Evolutionary conservation across 2,888 invertebrate species (phyloP).

Genomic region (Eupithecia pulchellata): DNA sequence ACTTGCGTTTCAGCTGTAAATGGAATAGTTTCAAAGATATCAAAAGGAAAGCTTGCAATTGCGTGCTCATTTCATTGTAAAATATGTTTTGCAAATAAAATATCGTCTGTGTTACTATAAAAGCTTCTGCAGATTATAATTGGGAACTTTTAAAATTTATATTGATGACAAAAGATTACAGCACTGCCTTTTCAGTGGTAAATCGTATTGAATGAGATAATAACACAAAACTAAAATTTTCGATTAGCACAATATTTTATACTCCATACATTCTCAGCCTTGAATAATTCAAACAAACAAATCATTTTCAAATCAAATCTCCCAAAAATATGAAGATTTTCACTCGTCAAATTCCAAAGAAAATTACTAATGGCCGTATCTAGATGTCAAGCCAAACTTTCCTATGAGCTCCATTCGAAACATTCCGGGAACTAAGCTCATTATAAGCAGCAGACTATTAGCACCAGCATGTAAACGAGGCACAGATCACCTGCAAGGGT

Average conservation of each 20-base stretch:
- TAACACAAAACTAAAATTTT: not conserved
- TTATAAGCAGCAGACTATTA: conserved; percentile 47
- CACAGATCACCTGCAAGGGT: conserved; percentile 55
- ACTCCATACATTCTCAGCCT: too few species aligned
- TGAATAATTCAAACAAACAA: too few species aligned
- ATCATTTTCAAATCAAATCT: not conserved
- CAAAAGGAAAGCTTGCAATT: not conserved
- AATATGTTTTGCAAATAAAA: too few species aligned
- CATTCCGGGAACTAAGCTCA: conserved; percentile 38
- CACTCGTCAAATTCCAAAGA: not conserved
- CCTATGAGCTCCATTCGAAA: not conserved
- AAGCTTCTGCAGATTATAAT: not conserved
- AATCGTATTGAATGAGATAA: not conserved
- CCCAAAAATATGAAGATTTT: not conserved
- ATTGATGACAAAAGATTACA: not conserved
- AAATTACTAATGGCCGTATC: not conserved
- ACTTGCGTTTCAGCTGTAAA: conserved; percentile 58
- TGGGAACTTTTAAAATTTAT: not conserved
- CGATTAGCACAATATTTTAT: too few species aligned
- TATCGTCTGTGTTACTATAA: too few species aligned
- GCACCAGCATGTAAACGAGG: conserved; percentile 53
- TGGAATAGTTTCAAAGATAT: not conserved
- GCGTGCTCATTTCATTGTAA: not conserved
- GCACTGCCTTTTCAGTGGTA: not conserved
- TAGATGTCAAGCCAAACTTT: not conserved